These are phyloP conservation scores for Anser brachyrhynchus DNA, from an alignment of 2,113 vertebrate species.

Conservation along the genomic window DNA sequence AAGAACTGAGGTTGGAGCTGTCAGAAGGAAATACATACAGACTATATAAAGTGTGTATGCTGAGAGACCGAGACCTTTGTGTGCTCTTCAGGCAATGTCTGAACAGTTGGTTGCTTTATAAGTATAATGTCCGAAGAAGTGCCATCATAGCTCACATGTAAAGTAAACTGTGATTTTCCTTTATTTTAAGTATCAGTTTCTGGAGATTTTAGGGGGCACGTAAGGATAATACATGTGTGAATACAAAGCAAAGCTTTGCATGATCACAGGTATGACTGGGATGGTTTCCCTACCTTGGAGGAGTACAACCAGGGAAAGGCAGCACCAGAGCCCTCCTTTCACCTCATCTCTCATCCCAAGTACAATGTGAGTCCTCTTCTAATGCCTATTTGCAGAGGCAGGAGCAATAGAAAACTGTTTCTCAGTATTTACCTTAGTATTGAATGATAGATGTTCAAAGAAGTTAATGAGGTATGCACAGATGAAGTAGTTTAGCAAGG, in stretches of 20 bases:
- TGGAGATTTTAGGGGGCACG: not conserved
- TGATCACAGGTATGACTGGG: not conserved
- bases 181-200: not conserved
- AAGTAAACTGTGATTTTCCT: not conserved
- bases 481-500: not conserved
- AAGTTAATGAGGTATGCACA: not conserved
- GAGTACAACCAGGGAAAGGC: not conserved
- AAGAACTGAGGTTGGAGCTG: not conserved
- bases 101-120: fast-evolving
- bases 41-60: not conserved
- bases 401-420: not conserved
- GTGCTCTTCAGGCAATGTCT: not conserved
- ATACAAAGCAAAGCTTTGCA: not conserved
- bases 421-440: not conserved
- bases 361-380: not conserved
- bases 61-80: not conserved
- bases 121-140: not conserved
- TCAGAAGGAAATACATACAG: not conserved
- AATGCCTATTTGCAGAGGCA: not conserved
- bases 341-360: not conserved
- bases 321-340: not conserved
- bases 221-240: not conserved
- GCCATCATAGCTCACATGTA: not conserved
- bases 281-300: not conserved
- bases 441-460: not conserved